Evolutionary conservation across 1,140 invertebrate species (phyloP).

Genomic region (silkworm (Bombyx mori)): DNA sequence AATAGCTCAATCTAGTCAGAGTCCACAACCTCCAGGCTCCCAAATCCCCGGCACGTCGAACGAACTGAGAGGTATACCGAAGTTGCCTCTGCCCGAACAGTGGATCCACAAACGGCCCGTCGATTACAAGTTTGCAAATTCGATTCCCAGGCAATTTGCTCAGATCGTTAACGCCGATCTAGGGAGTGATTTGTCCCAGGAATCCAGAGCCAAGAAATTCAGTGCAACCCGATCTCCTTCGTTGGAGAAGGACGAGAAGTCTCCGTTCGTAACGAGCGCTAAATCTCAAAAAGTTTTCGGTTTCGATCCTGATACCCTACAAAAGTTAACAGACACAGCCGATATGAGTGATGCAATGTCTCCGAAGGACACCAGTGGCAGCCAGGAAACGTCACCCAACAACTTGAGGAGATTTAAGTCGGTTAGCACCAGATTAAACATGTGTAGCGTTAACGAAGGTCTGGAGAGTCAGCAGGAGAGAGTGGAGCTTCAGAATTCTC

Average conservation of each 20-base stretch:
- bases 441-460: conserved; percentile 55
- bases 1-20: conserved; percentile 7
- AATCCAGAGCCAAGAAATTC: conserved; percentile 51
- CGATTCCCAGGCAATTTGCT: conserved; percentile 43
- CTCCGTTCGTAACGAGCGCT: conserved; percentile 47
- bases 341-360: conserved; percentile 25
- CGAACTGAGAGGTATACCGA: conserved; percentile 38
- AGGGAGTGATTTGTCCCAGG: conserved; percentile 39
- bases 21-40: conserved; percentile 20
- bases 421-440: conserved; percentile 55
- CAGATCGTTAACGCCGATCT: conserved; percentile 47
- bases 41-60: conserved; percentile 15
- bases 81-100: conserved; percentile 50
- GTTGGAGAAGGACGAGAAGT: conserved; percentile 66
- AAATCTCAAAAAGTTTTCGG: conserved; percentile 48
- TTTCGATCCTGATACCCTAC: conserved; percentile 43
- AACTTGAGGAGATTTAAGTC: conserved; percentile 57
- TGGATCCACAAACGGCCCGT: conserved; percentile 50
- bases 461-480: conserved; percentile 44
- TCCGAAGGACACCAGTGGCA: conserved; percentile 27
- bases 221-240: conserved; percentile 65
- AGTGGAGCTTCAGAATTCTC: conserved; percentile 61
- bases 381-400: conserved; percentile 40
- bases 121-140: conserved; percentile 44
- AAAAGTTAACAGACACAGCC: conserved; percentile 31